Percentiles rank a stretch among this genome's conserved stretches.
Conservation (phyloP, 2,113 vertebrate species). For the Ammodytes marinus region DNA sequence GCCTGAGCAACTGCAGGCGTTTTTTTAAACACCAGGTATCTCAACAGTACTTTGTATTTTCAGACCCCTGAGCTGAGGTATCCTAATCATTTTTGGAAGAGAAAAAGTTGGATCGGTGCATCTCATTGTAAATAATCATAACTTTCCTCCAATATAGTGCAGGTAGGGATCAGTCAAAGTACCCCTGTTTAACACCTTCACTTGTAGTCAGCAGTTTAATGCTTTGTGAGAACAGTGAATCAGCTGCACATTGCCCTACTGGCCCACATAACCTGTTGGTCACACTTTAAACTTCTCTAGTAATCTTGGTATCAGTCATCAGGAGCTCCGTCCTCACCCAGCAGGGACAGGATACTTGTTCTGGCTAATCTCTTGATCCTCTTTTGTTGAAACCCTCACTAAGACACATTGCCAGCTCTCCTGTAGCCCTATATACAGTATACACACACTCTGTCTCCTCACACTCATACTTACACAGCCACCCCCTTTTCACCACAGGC, state of each 20-base stretch:
- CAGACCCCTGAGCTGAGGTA: neutral
- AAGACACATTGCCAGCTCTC: constrained; percentile 44
- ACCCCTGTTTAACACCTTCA: neutral
- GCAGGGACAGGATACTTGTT: constrained; percentile 52
- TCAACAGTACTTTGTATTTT: neutral
- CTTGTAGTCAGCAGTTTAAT: neutral
- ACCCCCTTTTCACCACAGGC: constrained; percentile 30
- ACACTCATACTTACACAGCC: neutral
- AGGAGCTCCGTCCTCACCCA: constrained; percentile 49
- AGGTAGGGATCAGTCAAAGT: neutral
- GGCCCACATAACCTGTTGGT: constrained; percentile 17
- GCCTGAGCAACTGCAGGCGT: neutral
- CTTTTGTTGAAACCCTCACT: constrained; percentile 70
- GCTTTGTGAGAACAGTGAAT: neutral
- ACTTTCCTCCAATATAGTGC: neutral
- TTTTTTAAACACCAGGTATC: neutral
- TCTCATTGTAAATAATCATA: neutral
- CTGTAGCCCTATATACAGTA: constrained; percentile 12
- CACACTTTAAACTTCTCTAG: constrained; percentile 46
- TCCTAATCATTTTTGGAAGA: neutral
- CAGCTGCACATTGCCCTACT: neutral
- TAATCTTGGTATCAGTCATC: constrained; percentile 65
- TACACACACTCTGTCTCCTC: neutral
- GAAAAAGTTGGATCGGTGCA: neutral
- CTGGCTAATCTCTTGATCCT: constrained; percentile 79